These are phyloP conservation scores for Chaetogeoica ovagalla DNA, from an alignment of 2,888 invertebrate species.

Conservation along the genomic window DNA sequence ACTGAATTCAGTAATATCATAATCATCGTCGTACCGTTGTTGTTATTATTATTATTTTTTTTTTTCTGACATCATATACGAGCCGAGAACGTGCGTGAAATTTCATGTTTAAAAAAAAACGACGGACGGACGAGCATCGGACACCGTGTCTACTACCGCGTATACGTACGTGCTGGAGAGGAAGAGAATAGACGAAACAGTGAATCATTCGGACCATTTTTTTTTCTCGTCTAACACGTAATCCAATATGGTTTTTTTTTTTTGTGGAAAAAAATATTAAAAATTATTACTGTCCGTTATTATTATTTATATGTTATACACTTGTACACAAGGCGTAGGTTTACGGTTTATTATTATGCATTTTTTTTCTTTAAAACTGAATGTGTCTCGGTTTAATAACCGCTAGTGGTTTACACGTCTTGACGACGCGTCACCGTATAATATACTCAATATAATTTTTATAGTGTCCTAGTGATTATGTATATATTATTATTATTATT, in stretches of 20 bases:
- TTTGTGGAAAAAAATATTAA: too few relatives aligned
- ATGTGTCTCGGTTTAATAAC: conserved; percentile 22
- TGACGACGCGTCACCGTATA: too few relatives aligned
- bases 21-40: background rate
- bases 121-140: background rate
- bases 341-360: conserved; percentile 1
- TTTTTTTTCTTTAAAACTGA: background rate
- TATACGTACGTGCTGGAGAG: too few relatives aligned
- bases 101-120: conserved; percentile 22
- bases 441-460: too few relatives aligned
- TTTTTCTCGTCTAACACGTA: conserved; percentile 15
- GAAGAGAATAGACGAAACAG: background rate
- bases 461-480: too few relatives aligned
- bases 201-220: conserved; percentile 4
- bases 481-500: too few relatives aligned
- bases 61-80: background rate
- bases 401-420: background rate
- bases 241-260: conserved; percentile 24
- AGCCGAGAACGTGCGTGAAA: conserved; percentile 29
- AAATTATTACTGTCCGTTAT: conserved; percentile 2
- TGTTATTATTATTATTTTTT: background rate
- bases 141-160: background rate
- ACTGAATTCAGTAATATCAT: background rate
- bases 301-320: background rate
- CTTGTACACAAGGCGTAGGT: background rate